Evolutionary conservation across 1,140 invertebrate genomes (phyloP), one percentile per base, ranked within the genome.

Genomic region (Drosophila burlai): DNA sequence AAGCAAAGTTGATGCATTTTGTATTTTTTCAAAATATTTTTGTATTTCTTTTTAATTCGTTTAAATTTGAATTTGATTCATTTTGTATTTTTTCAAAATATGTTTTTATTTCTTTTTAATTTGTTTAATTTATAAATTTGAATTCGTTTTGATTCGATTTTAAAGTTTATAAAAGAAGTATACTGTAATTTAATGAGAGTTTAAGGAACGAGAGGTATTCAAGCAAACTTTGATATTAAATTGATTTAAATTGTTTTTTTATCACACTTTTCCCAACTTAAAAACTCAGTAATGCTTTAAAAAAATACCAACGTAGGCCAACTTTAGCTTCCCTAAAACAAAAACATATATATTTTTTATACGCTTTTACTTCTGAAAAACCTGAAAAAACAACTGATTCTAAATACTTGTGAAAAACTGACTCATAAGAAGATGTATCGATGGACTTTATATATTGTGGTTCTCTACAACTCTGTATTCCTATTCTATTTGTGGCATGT

Each of bases 401-500:
- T 66, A 34, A 43, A 66, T 69, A 66, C 40, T 54, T 40, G 11
- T 34, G 1, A 9, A 4, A 26, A 47, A 45, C 16, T 15, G 29
- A 52, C 31, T 24, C 21, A 15, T 13, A 24, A 24, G 24, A 24
- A 38, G 13, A 21, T 24, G 34, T 43, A 58, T 50, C n/a, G 29
- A 40, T 8, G 11, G 21, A 65, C 50, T 76, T 21, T 67, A 24
- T 24, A 24, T 67, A 54, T 47, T 76, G 45, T 50, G 45, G 59
- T 65, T 61, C 29, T 76, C 55, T 31, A 60, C 29, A 76, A 76
- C 42, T 47, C 46, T 59, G 11, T 46, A 66, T 76, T 76, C 38
- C 63, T 67, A 62, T 73, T 81, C 31, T 76, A 64, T 24, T 67
- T 69, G 74, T 87, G 63, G 74, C 61, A 71, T 81, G 84, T 83